Percentiles rank a stretch among this genome's conserved stretches.
phyloP scores from a whole-genome alignment of 2,888 invertebrate genomes.

The Rhagonycha fulva region DNA sequence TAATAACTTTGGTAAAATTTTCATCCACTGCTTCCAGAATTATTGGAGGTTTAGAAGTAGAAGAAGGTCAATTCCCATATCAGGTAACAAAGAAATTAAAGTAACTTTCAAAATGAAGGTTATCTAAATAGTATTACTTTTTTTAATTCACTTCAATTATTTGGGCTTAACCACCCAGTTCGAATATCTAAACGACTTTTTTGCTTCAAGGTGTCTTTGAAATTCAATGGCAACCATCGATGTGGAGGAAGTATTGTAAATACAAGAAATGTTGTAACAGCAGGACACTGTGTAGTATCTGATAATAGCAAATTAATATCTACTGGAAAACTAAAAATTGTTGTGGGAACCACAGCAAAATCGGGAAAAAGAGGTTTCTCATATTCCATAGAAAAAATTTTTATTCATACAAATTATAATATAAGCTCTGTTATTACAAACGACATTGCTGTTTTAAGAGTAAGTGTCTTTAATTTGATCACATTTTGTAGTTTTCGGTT shows the following conservation, averaged over 20 bases:
- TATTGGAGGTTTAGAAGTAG: not conserved
- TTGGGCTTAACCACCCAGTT: too few species aligned
- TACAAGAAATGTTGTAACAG: constrained; percentile 37
- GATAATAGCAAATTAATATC: constrained; percentile 37
- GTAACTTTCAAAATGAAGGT: too few species aligned
- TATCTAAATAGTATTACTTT: too few species aligned
- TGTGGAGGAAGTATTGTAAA: constrained; percentile 41
- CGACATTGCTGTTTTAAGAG: constrained; percentile 40
- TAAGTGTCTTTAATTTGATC: constrained; percentile 11
- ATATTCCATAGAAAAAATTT: not conserved
- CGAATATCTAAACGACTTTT: constrained; percentile 4
- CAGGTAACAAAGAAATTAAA: not conserved
- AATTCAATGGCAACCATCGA: constrained; percentile 9
- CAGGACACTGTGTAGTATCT: constrained; percentile 42
- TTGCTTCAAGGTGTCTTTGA: constrained; percentile 31
- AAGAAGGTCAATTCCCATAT: not conserved
- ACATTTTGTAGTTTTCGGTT: too few species aligned
- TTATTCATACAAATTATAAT: not conserved
- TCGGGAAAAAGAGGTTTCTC: not conserved
- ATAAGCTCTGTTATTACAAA: constrained; percentile 26
- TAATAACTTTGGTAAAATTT: not conserved
- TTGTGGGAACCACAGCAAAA: constrained; percentile 31
- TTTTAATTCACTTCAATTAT: too few species aligned
- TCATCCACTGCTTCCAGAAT: not conserved
- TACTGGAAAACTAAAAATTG: constrained; percentile 31